Evolutionary conservation across 2,888 invertebrate genomes (phyloP).

Genomic region (Plebejus melissa): DNA sequence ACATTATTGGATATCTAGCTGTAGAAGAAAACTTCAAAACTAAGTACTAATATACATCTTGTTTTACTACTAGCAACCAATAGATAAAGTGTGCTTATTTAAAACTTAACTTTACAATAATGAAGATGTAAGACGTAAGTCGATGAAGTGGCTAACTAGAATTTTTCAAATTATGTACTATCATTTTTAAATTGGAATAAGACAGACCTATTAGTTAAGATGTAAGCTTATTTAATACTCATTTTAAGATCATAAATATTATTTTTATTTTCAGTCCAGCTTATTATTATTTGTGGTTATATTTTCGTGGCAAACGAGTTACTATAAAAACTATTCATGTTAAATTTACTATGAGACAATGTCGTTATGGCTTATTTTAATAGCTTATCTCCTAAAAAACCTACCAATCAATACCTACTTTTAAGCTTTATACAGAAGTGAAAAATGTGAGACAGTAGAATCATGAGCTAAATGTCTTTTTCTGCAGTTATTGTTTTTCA

Average conservation of each 20-base stretch:
- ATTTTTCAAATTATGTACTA: too few species aligned
- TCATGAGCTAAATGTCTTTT: neutral
- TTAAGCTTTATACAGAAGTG: neutral
- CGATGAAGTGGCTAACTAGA: too few species aligned
- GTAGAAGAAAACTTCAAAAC: neutral
- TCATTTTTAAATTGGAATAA: neutral
- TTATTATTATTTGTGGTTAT: neutral
- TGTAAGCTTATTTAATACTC: neutral
- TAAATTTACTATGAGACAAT: neutral
- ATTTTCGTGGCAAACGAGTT: neutral
- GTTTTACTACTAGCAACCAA: neutral
- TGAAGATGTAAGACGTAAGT: too few species aligned
- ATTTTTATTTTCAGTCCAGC: neutral
- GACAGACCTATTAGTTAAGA: neutral
- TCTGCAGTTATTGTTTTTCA: neutral
- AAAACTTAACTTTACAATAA: too few species aligned
- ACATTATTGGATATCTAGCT: slow-evolving; percentile 1
- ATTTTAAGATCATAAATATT: neutral
- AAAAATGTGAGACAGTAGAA: neutral
- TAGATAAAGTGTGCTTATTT: neutral
- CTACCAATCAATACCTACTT: neutral
- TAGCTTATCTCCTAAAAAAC: neutral
- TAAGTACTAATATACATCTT: neutral
- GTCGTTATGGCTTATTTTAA: neutral
- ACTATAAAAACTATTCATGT: neutral